Conservation (phyloP, 2,113 vertebrate species). For the Eulacestoma nigropectus region DNA sequence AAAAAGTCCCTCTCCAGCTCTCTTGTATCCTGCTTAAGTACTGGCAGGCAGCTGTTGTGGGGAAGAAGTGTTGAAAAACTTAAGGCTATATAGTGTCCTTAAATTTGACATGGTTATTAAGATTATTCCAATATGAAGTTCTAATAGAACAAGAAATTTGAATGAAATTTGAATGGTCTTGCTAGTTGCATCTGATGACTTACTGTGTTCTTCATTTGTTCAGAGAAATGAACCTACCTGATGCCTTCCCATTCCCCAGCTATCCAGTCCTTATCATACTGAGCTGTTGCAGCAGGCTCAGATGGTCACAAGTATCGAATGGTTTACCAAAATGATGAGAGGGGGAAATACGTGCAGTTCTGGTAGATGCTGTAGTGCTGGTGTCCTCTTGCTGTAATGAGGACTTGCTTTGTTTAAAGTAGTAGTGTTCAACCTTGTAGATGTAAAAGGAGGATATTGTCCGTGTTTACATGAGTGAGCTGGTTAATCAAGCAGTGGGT, state of each 20-base stretch:
- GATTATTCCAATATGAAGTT: neutral
- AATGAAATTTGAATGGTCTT: neutral
- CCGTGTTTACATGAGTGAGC: neutral
- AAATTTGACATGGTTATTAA: neutral
- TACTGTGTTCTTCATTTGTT: neutral
- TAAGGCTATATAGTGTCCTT: neutral
- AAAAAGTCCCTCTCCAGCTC: neutral
- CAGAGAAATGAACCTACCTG: neutral
- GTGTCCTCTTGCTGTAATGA: neutral
- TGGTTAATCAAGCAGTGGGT: neutral
- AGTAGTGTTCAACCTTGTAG: neutral
- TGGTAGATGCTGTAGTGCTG: neutral
- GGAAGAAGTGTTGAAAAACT: neutral
- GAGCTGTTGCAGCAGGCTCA: neutral
- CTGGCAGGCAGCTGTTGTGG: neutral
- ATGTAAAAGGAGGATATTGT: neutral
- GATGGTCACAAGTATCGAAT: neutral
- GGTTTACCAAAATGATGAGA: neutral
- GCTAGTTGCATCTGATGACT: neutral
- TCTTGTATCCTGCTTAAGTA: neutral
- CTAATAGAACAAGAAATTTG: neutral
- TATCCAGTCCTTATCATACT: neutral
- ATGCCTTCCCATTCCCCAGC: neutral
- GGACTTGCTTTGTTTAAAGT: neutral
- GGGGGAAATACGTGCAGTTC: rapidly evolving